Percentiles rank a stretch among this genome's conserved stretches.
Conservation (phyloP, 1,140 invertebrate species). For the Pectinophora gossypiella region DNA sequence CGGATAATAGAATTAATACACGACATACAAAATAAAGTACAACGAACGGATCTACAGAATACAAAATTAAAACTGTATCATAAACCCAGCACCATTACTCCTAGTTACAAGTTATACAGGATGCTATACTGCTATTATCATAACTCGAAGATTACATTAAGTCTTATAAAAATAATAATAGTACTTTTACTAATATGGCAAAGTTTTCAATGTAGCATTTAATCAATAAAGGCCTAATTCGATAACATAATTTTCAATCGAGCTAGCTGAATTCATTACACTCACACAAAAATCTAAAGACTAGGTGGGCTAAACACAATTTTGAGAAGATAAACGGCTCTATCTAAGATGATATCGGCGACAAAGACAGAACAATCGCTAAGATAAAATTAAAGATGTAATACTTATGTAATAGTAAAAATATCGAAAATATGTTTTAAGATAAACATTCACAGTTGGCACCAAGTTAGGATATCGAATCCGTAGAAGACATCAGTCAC, state of each 20-base stretch:
- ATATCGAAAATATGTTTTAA: conserved; percentile 3
- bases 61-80: conserved; percentile 65
- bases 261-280: conserved; percentile 51
- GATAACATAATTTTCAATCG: conserved; percentile 43
- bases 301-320: conserved; percentile 70
- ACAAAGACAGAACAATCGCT: conserved; percentile 5
- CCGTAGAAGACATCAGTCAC: background rate
- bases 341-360: background rate
- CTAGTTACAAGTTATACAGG: conserved; percentile 69
- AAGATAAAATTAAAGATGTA: conserved; percentile 12
- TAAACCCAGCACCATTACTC: conserved; percentile 70
- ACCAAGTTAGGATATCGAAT: conserved; percentile 4
- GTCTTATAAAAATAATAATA: conserved; percentile 63
- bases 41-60: conserved; percentile 63
- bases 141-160: conserved; percentile 66
- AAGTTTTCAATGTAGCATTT: conserved; percentile 74
- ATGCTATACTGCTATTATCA: conserved; percentile 50
- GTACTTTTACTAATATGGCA: conserved; percentile 74
- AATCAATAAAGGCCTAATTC: conserved; percentile 55
- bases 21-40: conserved; percentile 61
- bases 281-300: conserved; percentile 55
- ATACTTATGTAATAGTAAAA: conserved; percentile 16
- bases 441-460: conserved; percentile 18
- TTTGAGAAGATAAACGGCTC: conserved; percentile 35
- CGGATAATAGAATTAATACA: conserved; percentile 54